Percentiles rank a stretch among this genome's conserved stretches.
phyloP scores from a whole-genome alignment of 2,888 invertebrate genomes.

The Argyresthia albistria region DNA sequence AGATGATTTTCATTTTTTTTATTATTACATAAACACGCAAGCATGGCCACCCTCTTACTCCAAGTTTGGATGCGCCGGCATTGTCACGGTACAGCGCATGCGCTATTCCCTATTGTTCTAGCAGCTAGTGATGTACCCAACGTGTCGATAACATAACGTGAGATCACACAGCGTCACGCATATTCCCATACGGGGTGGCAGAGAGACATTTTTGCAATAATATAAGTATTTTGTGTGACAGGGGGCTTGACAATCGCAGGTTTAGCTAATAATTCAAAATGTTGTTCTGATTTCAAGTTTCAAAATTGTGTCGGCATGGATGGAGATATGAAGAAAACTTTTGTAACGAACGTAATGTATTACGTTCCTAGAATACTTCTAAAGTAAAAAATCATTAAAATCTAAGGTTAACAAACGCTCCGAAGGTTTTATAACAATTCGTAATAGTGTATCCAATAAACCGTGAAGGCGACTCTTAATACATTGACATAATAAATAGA shows the following conservation, averaged over 20 bases:
- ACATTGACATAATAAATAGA: background rate
- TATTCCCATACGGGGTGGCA: no score
- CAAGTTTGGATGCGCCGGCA: conserved; percentile 48
- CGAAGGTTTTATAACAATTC: conserved; percentile 5
- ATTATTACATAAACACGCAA: conserved; percentile 9
- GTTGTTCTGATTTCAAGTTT: no score
- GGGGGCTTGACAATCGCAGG: no score
- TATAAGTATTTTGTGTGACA: no score
- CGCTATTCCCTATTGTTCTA: conserved; percentile 52
- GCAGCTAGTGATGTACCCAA: conserved; percentile 26
- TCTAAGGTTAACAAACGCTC: conserved; percentile 3
- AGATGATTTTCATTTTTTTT: no score
- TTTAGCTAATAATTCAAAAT: no score
- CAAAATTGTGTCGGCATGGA: no score
- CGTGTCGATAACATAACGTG: background rate
- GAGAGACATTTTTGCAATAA: no score
- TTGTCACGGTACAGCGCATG: conserved; percentile 43
- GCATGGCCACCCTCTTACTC: conserved; percentile 25
- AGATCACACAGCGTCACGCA: no score
- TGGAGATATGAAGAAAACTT: no score
- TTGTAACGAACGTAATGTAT: no score
- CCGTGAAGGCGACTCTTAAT: background rate
- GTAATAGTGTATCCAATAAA: background rate
- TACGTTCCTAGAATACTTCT: no score
- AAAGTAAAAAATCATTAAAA: background rate